Evolutionary conservation across 2,113 vertebrate species (phyloP), one percentile per base, ranked within the genome.

Genomic region (Serilophus lunatus): DNA sequence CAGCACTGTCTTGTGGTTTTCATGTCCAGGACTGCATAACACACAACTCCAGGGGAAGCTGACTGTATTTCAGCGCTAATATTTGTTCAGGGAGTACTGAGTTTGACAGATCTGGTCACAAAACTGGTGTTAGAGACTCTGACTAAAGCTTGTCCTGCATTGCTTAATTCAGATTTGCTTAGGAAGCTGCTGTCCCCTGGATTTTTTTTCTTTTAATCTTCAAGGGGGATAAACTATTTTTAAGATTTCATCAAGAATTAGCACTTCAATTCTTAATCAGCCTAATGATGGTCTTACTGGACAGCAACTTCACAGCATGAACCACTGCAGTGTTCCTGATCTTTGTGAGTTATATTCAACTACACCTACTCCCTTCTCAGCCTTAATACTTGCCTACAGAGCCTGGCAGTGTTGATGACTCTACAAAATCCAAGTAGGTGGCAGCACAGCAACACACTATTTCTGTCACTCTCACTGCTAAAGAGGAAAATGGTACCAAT

Each of bases 401-500:
- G 81, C 95, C 89, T 96, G 86, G 91, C 89, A 93, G 77, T 85
- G 78, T 82, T 79, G 88, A 92, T 92, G 64, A 86, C 93, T 90
- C 90, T 90, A 92, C 1, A 2, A 95, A 96, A 93, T 92, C 83
- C 72, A 96, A 96, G 90, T 95, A 96, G 93, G 96, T 96, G 95
- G 90, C 93, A 96, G 93, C 90, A 94, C 76, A 93, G 96, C 83
- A 94, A 93, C 91, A 96, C 80, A 75, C 92, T 96, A 96, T 96
- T 97, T 93, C 94, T 94, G 85, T 94, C 90, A 82, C 65, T 88
- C 82, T 81, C 50, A 68, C 51, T 57, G 88, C 69, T 84, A 72
- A 93, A 94, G 76, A 93, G 68, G 82, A 95, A 95, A 93, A 90
- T 35, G 65, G 92, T 81, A 95, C 68, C 72, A 95, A 86, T 29